Conservation (phyloP, 2,888 invertebrate genomes). For the Hesperia comma region DNA sequence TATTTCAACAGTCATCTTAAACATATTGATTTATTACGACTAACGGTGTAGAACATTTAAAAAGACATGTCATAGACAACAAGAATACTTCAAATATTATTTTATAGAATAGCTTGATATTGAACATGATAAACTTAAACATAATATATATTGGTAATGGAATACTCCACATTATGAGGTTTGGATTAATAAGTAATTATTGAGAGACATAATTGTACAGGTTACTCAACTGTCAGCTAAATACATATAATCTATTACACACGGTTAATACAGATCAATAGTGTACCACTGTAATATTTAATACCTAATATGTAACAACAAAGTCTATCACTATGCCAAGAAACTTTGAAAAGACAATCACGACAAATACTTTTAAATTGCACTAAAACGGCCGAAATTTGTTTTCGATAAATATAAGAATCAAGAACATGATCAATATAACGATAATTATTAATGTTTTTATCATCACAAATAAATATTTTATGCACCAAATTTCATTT, state of each 20-base stretch:
- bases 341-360: not conserved
- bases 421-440: not conserved
- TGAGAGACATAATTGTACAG: too few species aligned
- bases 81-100: not conserved
- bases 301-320: not conserved
- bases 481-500: constrained; percentile 13
- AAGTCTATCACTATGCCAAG: not conserved
- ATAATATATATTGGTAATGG: not conserved
- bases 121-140: not conserved
- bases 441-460: not conserved
- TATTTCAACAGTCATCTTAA: constrained; percentile 36
- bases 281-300: not conserved
- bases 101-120: not conserved
- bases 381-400: not conserved
- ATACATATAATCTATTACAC: too few species aligned
- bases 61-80: constrained; percentile 5
- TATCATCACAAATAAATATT: constrained; percentile 9
- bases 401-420: not conserved
- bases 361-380: not conserved
- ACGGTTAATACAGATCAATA: not conserved
- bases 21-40: constrained; percentile 22
- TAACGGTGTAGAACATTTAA: constrained; percentile 24
- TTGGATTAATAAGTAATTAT: too few species aligned
- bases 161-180: not conserved
- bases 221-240: too few species aligned